A percentile compares a stretch with the other conserved stretches of the same genome.
Conservation (phyloP, 1,140 invertebrate genomes). For the Diorhabda carinulata region DNA sequence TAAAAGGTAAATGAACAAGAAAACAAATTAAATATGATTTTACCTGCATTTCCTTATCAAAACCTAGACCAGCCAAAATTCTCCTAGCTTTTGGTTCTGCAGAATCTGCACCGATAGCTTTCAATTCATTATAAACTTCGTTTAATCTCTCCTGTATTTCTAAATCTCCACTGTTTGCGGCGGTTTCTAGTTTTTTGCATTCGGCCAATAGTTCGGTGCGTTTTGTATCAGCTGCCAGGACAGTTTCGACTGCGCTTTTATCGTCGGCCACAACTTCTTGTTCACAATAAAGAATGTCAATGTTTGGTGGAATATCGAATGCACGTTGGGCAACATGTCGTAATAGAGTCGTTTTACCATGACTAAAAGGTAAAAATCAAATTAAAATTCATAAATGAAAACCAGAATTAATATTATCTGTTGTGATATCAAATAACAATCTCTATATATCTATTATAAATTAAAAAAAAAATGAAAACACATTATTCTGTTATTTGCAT, state of each 20-base stretch:
- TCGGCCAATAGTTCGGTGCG: constrained; percentile 78
- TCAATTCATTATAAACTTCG: constrained; percentile 92
- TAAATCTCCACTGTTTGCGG: constrained; percentile 63
- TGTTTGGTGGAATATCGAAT: constrained; percentile 91
- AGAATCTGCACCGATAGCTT: constrained; percentile 94
- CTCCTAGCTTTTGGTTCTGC: constrained; percentile 92
- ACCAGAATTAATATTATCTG: too few species aligned
- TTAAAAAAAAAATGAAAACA: too few species aligned
- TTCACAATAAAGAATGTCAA: constrained; percentile 97
- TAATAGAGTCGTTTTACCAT: constrained; percentile 98
- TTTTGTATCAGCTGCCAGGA: constrained; percentile 89
- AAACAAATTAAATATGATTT: not conserved
- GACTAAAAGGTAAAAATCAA: constrained; percentile 52
- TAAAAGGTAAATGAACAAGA: not conserved
- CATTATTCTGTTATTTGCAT: too few species aligned
- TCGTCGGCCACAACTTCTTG: constrained; percentile 96
- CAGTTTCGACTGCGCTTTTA: constrained; percentile 85
- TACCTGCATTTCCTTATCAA: constrained; percentile 87
- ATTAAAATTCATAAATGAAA: too few species aligned
- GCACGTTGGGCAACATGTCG: constrained; percentile 86
- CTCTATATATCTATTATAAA: too few species aligned
- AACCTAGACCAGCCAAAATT: constrained; percentile 96
- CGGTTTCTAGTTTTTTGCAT: constrained; percentile 79
- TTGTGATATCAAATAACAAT: too few species aligned
- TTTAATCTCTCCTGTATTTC: constrained; percentile 75